phyloP scores from a whole-genome alignment of 2,888 invertebrate species.

The Congeria kusceri region DNA sequence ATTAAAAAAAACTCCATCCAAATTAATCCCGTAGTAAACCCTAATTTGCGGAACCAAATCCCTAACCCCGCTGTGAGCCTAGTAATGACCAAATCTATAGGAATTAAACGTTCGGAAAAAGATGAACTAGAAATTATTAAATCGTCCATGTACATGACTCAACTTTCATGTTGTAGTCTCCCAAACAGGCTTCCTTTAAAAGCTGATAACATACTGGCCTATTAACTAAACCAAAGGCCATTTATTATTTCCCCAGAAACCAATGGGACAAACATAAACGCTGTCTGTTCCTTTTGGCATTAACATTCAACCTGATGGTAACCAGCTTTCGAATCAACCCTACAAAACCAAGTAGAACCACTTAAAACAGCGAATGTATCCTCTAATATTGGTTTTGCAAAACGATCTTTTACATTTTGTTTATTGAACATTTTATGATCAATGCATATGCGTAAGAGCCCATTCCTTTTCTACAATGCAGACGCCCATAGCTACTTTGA shows the following conservation, averaged over 20 bases:
- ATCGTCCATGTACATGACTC: conserved; percentile 6
- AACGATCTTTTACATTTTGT: not conserved
- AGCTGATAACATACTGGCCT: not conserved
- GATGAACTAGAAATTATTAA: too few relatives aligned
- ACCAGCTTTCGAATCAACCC: too few relatives aligned
- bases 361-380: not conserved
- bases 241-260: not conserved
- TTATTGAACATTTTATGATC: conserved; percentile 3
- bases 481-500: too few relatives aligned
- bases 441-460: not conserved
- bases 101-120: too few relatives aligned
- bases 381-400: not conserved
- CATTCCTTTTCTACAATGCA: not conserved
- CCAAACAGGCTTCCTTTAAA: not conserved
- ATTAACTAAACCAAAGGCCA: conserved; percentile 1
- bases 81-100: too few relatives aligned
- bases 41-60: too few relatives aligned
- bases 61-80: not conserved
- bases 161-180: conserved; percentile 5
- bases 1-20: too few relatives aligned
- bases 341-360: not conserved
- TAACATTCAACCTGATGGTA: not conserved
- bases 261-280: not conserved
- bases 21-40: too few relatives aligned
- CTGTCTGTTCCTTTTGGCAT: not conserved